Evolutionary conservation across 2,113 vertebrate genomes (phyloP).

Genomic region (Passer domesticus): DNA sequence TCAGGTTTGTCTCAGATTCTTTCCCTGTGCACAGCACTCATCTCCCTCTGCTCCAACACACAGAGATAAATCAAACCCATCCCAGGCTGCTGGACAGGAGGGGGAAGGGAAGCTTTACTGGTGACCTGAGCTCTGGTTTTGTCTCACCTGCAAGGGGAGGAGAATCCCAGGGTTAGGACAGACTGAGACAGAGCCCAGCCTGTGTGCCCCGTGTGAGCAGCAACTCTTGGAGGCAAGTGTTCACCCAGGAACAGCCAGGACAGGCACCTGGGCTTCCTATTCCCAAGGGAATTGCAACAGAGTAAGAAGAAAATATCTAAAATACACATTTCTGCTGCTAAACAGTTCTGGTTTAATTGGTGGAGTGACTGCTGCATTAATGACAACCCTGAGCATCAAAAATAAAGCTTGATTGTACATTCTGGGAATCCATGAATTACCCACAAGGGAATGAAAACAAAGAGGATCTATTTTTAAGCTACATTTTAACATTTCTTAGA

Average conservation of each 20-base stretch:
- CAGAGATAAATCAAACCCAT: background rate
- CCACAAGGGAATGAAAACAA: background rate
- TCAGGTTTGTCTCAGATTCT: background rate
- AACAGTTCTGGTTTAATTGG: background rate
- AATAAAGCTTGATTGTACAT: background rate
- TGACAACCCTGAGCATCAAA: background rate
- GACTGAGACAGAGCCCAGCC: background rate
- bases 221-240: background rate
- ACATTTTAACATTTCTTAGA: background rate
- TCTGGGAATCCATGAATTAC: background rate
- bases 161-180: background rate
- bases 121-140: background rate
- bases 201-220: fast-evolving
- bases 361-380: background rate
- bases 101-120: background rate
- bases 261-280: background rate
- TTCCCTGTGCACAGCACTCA: background rate
- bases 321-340: background rate
- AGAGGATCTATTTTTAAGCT: background rate
- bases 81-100: background rate
- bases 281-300: background rate
- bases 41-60: background rate
- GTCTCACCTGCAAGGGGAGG: background rate
- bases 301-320: no score
- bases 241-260: background rate